phyloP scores from a whole-genome alignment of 2,888 invertebrate genomes.

The Agrochola macilenta region DNA sequence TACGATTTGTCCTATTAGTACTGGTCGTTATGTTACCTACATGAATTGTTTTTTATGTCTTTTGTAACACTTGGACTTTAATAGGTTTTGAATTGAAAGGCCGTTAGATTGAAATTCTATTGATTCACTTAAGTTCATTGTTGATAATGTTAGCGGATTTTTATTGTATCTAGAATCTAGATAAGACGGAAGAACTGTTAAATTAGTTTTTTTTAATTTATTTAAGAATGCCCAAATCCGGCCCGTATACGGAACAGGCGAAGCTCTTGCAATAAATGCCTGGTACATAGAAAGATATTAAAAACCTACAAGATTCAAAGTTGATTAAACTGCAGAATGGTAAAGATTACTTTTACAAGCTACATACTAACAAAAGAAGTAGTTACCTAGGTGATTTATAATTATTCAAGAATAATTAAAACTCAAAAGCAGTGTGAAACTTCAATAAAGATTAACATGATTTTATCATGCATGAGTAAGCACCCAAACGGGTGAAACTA shows the following conservation, averaged over 20 bases:
- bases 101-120: constrained; percentile 27
- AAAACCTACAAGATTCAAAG: not conserved
- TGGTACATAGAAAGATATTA: not conserved
- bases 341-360: too few relatives aligned
- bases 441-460: constrained; percentile 35
- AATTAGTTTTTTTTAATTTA: not conserved
- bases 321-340: not conserved
- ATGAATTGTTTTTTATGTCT: constrained; percentile 9
- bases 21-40: constrained; percentile 10
- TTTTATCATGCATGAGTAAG: constrained; percentile 44
- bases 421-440: constrained; percentile 24
- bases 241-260: not conserved
- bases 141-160: constrained; percentile 1
- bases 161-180: constrained; percentile 3
- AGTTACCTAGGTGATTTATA: not conserved
- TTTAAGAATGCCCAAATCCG: not conserved
- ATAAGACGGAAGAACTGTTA: not conserved
- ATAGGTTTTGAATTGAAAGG: constrained; percentile 12
- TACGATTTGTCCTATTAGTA: constrained; percentile 42
- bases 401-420: constrained; percentile 17
- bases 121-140: constrained; percentile 22
- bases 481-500: constrained; percentile 57
- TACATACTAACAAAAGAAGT: not conserved
- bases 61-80: not conserved
- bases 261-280: not conserved